These are phyloP conservation scores for Turnix velox DNA, from an alignment of 2,113 vertebrate species.

Conservation along the genomic window DNA sequence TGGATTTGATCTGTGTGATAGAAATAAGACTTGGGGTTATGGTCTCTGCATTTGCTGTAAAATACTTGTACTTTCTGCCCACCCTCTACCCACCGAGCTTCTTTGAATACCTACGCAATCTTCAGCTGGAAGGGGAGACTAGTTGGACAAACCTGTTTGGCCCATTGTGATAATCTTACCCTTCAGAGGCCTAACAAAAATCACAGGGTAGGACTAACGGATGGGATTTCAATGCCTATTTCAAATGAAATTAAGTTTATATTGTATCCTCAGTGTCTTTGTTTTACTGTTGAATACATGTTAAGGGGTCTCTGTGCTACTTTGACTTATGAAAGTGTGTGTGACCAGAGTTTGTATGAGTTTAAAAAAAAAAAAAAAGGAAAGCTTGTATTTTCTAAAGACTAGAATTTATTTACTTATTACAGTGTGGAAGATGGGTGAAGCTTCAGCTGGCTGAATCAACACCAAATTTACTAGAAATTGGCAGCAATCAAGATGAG, in stretches of 20 bases:
- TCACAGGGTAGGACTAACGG: not conserved
- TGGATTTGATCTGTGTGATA: accelerated
- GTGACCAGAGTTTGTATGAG: not conserved
- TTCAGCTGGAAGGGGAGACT: not conserved
- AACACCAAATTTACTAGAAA: slow-evolving; percentile 86
- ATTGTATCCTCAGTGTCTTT: not conserved
- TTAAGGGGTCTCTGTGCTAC: not conserved
- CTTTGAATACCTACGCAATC: not conserved
- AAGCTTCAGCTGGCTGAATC: slow-evolving; percentile 87
- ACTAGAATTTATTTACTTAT: not conserved
- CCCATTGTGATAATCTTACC: not conserved
- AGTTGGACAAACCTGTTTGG: not conserved
- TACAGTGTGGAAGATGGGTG: slow-evolving; percentile 83
- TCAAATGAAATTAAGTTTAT: not conserved
- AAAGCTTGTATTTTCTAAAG: not conserved
- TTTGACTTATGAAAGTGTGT: not conserved
- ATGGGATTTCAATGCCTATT: not conserved
- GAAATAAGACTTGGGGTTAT: not conserved
- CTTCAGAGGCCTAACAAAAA: not conserved
- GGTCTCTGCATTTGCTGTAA: not conserved
- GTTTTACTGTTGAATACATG: not conserved
- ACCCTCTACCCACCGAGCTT: not conserved
- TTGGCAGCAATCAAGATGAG: slow-evolving; percentile 86
- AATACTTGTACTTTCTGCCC: not conserved
- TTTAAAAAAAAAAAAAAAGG: not conserved